Percentiles rank a stretch among this genome's conserved stretches.
phyloP scores from a whole-genome alignment of 2,888 invertebrate genomes.

The Eilema depressum region DNA sequence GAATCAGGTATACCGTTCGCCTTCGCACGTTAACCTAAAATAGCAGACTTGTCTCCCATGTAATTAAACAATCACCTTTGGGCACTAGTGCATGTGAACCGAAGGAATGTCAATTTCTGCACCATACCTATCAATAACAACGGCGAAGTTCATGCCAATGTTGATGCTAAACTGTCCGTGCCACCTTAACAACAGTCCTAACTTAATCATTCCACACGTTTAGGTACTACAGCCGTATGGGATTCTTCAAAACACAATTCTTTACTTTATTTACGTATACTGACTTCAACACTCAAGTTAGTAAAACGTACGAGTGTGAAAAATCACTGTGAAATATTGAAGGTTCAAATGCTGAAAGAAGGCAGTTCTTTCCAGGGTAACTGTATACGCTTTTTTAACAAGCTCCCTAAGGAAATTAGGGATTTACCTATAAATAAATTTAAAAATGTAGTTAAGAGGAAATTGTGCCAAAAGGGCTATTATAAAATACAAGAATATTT shows the following conservation, averaged over 20 bases:
- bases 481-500: too few relatives aligned
- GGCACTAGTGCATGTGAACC: too few relatives aligned
- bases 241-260: neutral
- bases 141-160: neutral
- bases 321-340: neutral
- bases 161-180: conserved; percentile 6
- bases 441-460: too few relatives aligned
- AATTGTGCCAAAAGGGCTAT: too few relatives aligned
- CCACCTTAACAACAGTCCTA: neutral
- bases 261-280: neutral
- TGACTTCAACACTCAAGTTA: neutral
- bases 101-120: neutral
- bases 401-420: too few relatives aligned
- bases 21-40: too few relatives aligned
- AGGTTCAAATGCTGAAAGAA: neutral
- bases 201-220: conserved; percentile 4
- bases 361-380: too few relatives aligned
- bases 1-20: too few relatives aligned
- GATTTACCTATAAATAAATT: too few relatives aligned
- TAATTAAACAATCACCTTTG: too few relatives aligned
- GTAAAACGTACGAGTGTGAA: neutral
- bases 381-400: too few relatives aligned
- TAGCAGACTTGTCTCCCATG: too few relatives aligned
- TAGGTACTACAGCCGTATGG: neutral
- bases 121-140: neutral